Percentiles rank a stretch among this genome's conserved stretches.
Evolutionary conservation across 2,797 vertebrate genomes (phyloP).

Genomic region (Anniella stebbinsi): DNA sequence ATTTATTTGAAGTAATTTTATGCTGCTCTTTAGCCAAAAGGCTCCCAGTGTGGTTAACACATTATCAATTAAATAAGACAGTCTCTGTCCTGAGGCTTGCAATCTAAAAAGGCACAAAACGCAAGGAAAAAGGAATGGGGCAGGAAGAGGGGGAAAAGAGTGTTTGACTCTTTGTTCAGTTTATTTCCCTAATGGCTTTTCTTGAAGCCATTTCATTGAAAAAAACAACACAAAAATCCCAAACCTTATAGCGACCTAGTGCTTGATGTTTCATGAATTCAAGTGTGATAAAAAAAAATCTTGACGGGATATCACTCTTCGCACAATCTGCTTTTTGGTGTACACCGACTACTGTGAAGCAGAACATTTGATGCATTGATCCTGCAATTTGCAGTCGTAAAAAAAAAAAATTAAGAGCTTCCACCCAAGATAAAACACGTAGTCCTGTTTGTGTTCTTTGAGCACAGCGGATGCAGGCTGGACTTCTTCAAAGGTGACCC

Average conservation of each 20-base stretch:
- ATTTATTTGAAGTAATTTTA: no score
- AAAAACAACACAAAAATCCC: neutral
- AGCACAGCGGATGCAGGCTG: neutral
- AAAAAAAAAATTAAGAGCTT: neutral
- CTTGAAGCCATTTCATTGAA: neutral
- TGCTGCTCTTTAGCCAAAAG: no score
- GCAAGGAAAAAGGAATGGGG: no score
- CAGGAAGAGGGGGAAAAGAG: neutral
- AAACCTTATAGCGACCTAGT: neutral
- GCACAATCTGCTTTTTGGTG: neutral
- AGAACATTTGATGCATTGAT: neutral
- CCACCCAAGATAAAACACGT: neutral
- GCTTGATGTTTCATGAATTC: neutral
- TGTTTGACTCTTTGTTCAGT: neutral
- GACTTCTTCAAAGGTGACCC: neutral
- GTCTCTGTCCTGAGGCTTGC: no score
- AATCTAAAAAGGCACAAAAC: no score
- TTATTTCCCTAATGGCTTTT: constrained; percentile 3
- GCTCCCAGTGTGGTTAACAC: no score
- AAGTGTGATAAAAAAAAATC: neutral
- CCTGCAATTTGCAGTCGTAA: neutral
- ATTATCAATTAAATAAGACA: no score
- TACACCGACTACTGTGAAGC: neutral
- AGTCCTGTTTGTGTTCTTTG: neutral
- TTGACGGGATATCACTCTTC: no score